These are phyloP conservation scores for Oxyura jamaicensis DNA, from an alignment of 2,113 vertebrate species.

Conservation along the genomic window DNA sequence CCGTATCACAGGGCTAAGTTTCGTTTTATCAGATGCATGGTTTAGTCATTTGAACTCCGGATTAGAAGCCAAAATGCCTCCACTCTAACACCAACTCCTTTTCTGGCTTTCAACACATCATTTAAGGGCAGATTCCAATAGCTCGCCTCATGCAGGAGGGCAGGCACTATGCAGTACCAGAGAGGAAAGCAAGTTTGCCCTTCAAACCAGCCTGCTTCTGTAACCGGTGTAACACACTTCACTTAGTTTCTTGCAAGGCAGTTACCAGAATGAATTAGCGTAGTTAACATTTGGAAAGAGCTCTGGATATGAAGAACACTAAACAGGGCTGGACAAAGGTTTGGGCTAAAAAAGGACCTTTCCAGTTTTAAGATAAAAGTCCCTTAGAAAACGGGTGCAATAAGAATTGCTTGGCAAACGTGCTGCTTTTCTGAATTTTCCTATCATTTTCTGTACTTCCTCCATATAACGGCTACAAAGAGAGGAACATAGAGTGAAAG, in stretches of 20 bases:
- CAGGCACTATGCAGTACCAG: background rate
- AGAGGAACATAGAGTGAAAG: background rate
- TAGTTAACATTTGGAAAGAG: background rate
- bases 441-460: background rate
- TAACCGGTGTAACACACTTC: background rate
- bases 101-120: conserved; percentile 30
- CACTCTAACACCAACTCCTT: background rate
- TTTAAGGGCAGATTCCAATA: conserved; percentile 17
- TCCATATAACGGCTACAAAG: background rate
- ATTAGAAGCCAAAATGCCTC: conserved; percentile 46
- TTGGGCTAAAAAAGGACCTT: background rate
- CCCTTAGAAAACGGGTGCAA: background rate
- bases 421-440: background rate
- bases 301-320: background rate
- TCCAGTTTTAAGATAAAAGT: background rate
- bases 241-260: background rate
- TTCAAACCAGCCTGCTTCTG: background rate
- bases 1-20: conserved; percentile 31
- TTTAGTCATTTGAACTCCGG: conserved; percentile 46
- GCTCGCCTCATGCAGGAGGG: background rate
- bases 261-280: background rate
- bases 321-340: background rate
- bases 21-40: conserved; percentile 51
- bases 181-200: conserved; percentile 20
- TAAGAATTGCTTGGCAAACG: background rate